Evolutionary conservation across 2,797 vertebrate species (phyloP).

Genomic region (Paratrypauchen microcephalus): DNA sequence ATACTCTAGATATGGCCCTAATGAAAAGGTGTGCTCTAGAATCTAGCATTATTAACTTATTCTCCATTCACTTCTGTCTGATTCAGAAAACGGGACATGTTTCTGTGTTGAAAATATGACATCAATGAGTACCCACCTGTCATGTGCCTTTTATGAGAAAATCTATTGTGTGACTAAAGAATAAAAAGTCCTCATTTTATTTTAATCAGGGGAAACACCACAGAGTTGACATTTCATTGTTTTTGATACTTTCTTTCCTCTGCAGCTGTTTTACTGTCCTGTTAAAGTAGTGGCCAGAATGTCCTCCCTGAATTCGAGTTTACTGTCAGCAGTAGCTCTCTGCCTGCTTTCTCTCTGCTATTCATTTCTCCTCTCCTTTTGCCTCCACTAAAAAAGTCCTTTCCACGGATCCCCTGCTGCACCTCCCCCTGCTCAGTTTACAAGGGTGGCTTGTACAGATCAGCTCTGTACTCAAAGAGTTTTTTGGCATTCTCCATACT

Average conservation of each 20-base stretch:
- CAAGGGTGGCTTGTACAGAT: conserved; percentile 61
- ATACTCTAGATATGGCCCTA: no score
- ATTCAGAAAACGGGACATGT: background rate
- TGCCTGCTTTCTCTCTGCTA: conserved; percentile 28
- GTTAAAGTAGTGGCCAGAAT: conserved; percentile 55
- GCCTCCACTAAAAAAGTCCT: conserved; percentile 49
- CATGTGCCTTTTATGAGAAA: conserved; percentile 33
- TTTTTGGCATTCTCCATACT: conserved; percentile 59
- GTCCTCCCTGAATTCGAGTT: conserved; percentile 58
- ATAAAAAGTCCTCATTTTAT: conserved; percentile 18
- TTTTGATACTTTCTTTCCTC: conserved; percentile 46
- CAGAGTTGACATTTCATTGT: conserved; percentile 16
- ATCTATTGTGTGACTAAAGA: conserved; percentile 25
- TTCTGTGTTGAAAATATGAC: conserved; percentile 11
- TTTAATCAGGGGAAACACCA: background rate
- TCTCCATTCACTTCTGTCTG: background rate
- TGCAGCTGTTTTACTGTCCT: conserved; percentile 40
- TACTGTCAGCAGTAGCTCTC: conserved; percentile 54
- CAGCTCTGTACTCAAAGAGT: conserved; percentile 48
- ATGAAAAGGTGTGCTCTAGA: no score
- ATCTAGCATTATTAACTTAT: background rate
- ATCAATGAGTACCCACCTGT: conserved; percentile 19
- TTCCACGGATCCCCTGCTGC: conserved; percentile 37
- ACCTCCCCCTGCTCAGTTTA: conserved; percentile 73
- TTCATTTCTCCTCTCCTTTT: conserved; percentile 54